A percentile compares a stretch with the other conserved stretches of the same genome.
Conservation (phyloP, 2,113 vertebrate species). For the Eupsittula cactorum region DNA sequence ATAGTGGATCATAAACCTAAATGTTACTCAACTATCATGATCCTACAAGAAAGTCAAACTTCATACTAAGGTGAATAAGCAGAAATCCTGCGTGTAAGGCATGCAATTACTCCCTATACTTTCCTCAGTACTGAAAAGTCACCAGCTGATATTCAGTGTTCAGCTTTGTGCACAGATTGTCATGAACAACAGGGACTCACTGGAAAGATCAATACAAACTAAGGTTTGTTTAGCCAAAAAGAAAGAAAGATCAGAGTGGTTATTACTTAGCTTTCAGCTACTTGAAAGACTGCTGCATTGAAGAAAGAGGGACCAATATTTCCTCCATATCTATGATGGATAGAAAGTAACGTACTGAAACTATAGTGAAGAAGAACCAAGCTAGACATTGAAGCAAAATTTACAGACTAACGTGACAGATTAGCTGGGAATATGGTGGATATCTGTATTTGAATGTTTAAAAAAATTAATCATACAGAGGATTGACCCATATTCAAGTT, state of each 20-base stretch:
- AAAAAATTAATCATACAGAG: neutral
- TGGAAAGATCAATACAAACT: neutral
- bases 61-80: neutral
- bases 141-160: neutral
- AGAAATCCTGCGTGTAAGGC: neutral
- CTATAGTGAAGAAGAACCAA: neutral
- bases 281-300: neutral
- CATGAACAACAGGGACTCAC: neutral
- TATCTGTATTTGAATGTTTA: neutral
- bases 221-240: neutral
- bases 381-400: neutral
- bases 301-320: neutral
- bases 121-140: neutral
- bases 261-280: neutral
- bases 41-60: neutral
- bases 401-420: neutral
- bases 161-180: neutral
- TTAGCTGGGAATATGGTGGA: neutral
- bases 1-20: neutral
- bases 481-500: neutral
- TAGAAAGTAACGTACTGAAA: neutral
- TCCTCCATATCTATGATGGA: neutral
- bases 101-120: neutral
- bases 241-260: neutral
- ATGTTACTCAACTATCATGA: neutral